A percentile compares a stretch with the other conserved stretches of the same genome.
phyloP scores from a whole-genome alignment of 1,140 invertebrate genomes.

The Danaus melanippus region DNA sequence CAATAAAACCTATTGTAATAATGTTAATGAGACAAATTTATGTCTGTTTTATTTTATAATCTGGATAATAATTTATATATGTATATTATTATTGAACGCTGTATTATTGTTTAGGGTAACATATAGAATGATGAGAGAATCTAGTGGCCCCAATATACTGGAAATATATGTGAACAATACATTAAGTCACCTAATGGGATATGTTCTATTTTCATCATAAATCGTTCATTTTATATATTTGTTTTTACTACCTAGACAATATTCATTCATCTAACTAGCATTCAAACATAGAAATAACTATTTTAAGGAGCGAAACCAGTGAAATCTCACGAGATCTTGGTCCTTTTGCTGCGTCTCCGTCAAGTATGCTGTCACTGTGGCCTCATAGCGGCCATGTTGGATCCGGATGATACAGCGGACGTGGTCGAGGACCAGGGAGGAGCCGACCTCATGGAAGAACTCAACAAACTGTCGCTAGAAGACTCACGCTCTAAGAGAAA shows the following conservation, averaged over 20 bases:
- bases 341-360: conserved; percentile 85
- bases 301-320: conserved; percentile 71
- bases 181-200: no score
- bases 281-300: background rate
- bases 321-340: conserved; percentile 84
- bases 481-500: conserved; percentile 37
- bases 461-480: conserved; percentile 73
- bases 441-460: conserved; percentile 75
- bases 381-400: conserved; percentile 80
- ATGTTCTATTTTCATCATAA: no score
- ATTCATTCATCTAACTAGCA: no score
- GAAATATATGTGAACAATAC: no score
- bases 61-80: background rate
- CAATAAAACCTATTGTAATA: conserved; percentile 9
- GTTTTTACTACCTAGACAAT: no score
- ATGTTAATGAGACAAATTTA: background rate
- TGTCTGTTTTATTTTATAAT: background rate
- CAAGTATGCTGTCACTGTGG: conserved; percentile 92
- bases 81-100: no score
- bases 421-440: conserved; percentile 48
- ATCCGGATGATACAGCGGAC: conserved; percentile 39
- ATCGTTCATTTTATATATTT: no score
- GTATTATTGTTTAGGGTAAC: no score
- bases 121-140: no score
- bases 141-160: no score